Evolutionary conservation across 2,797 vertebrate genomes (phyloP), one percentile per base, ranked within the genome.

Genomic region (Syngnathus rostellatus): DNA sequence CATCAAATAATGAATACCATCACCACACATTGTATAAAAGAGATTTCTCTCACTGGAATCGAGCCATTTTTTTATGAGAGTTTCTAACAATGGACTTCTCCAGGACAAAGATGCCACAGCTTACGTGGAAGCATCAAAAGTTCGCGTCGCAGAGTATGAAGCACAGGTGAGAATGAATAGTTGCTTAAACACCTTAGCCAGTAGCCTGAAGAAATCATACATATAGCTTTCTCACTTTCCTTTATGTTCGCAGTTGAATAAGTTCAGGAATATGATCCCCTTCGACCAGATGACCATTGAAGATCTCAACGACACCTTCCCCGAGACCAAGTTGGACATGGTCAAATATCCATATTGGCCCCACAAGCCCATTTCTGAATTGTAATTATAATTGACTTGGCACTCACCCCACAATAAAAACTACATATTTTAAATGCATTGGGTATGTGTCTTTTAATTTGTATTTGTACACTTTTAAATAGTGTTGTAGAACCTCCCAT

Each of bases 331-430:
- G 71, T 66, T 95, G 86, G 92, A 96, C 86, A 97, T 89, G 88
- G 89, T 85, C 77, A 98, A 98, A 61, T 45, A 99, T 37, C 93
- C 93, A 0, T 96, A 88, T 77, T 99, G 96, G 96, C 97, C 97
- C 31, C 88, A 98, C 87, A 94, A 87, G 76, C 93, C 94, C 0
- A 91, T 95, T 63, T 71, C 90, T 8, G 94, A 93, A 0, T 76
- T 98, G 87, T 98, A 92, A 94, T 83, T 83, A 38, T 16, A 60
- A 37, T 37, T 67, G 59, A 69, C 63, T 72, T 10, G 54, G 66
- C 21, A 31, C 54, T 72, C 60, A 31, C 68, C 59, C 78, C 67
- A 71, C 70, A 90, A 88, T 88, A 88, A 89, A 90, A 46, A 79
- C 17, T 65, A 80, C 81, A 73, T 83, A 89, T 87, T 85, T 83